Percentiles rank a stretch among this genome's conserved stretches.
These are phyloP conservation scores for Ophioninae sp. DNA, from an alignment of 2,888 invertebrate genomes.

Conservation along the genomic window DNA sequence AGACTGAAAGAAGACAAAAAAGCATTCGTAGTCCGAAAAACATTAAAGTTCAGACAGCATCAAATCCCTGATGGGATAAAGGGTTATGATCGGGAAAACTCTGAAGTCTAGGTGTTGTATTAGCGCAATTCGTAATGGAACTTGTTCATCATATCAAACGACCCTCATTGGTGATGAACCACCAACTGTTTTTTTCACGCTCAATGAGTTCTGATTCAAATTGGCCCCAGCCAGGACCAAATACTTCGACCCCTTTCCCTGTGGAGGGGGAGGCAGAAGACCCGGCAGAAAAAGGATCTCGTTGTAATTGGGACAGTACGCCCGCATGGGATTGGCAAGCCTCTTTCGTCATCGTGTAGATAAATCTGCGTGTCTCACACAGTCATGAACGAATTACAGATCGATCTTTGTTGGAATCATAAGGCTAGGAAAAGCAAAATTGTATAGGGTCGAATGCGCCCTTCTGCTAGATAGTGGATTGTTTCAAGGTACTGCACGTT, in stretches of 20 bases:
- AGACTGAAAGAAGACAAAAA: constrained; percentile 31
- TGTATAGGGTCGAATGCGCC: not conserved
- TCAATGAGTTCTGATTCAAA: constrained; percentile 59
- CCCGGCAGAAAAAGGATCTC: constrained; percentile 70
- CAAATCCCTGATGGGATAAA: constrained; percentile 64
- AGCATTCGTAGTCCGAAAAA: constrained; percentile 55
- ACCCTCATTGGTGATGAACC: constrained; percentile 58
- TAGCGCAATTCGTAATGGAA: constrained; percentile 12
- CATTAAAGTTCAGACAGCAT: too few species aligned
- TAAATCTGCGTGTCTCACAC: constrained; percentile 23
- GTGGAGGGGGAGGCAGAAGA: constrained; percentile 56
- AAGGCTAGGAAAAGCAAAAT: not conserved
- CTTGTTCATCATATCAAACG: constrained; percentile 22
- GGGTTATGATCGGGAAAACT: constrained; percentile 73
- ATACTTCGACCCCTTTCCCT: constrained; percentile 68
- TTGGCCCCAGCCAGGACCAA: constrained; percentile 63
- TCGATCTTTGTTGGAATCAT: constrained; percentile 1
- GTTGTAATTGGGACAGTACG: constrained; percentile 81
- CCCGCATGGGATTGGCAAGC: constrained; percentile 76
- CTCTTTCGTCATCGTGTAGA: constrained; percentile 59
- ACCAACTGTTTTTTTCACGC: constrained; percentile 64
- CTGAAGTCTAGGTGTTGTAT: constrained; percentile 60
- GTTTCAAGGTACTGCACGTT: not conserved
- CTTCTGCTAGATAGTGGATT: constrained; percentile 1
- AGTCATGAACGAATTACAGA: not conserved